phyloP scores from a whole-genome alignment of 2,113 vertebrate genomes.

The Crocuta crocuta region DNA sequence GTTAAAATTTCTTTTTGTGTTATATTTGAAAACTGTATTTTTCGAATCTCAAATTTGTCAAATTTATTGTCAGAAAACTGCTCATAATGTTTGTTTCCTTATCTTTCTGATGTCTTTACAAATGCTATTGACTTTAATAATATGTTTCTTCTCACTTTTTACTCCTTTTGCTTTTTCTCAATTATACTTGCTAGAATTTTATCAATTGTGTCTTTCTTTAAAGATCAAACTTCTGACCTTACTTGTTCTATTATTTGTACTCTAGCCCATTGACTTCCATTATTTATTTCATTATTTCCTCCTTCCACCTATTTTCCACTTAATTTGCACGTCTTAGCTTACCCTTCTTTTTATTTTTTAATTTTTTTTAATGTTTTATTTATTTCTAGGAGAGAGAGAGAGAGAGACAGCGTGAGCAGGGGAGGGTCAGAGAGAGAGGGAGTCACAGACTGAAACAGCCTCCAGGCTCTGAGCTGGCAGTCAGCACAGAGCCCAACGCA shows the following conservation, averaged over 20 bases:
- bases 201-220: background rate
- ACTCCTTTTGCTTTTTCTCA: background rate
- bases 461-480: too few relatives aligned
- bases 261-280: background rate
- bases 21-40: background rate
- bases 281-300: background rate
- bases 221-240: background rate
- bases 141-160: background rate
- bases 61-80: background rate
- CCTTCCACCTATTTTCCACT: background rate
- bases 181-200: background rate
- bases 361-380: too few relatives aligned
- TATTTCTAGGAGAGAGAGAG: too few relatives aligned
- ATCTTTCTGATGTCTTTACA: background rate
- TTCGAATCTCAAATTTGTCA: background rate
- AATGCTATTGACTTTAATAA: background rate
- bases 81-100: background rate
- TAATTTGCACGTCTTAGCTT: background rate
- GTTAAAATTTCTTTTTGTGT: background rate
- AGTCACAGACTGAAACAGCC: too few relatives aligned
- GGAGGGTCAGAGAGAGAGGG: too few relatives aligned
- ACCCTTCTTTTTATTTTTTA: too few relatives aligned
- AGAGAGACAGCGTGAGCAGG: too few relatives aligned
- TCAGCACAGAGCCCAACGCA: too few relatives aligned
- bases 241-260: background rate